These are phyloP conservation scores for Drosophila cracens DNA, from an alignment of 2,888 invertebrate genomes.

Conservation along the genomic window DNA sequence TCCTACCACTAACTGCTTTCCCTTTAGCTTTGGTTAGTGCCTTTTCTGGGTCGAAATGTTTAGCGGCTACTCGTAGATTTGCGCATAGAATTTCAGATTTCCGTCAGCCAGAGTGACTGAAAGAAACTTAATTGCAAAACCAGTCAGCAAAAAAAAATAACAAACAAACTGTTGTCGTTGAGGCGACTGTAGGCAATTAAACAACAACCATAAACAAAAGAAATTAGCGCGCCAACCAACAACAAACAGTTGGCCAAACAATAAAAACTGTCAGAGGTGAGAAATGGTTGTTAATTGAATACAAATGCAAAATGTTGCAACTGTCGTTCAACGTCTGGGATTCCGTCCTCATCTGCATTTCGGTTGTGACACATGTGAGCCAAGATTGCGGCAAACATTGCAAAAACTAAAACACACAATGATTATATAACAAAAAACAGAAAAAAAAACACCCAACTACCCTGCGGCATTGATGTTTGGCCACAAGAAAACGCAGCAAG, in stretches of 20 bases:
- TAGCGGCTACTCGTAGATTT: conserved; percentile 51
- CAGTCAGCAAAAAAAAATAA: conserved; percentile 37
- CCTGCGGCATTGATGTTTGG: conserved; percentile 53
- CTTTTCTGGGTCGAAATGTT: conserved; percentile 72
- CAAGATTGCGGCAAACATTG: conserved; percentile 50
- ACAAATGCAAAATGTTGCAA: conserved; percentile 62
- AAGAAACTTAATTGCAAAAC: conserved; percentile 64
- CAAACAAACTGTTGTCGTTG: conserved; percentile 20
- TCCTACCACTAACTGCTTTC: conserved; percentile 48
- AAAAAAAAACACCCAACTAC: conserved; percentile 21
- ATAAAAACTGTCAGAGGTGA: conserved; percentile 60
- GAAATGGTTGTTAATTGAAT: conserved; percentile 77
- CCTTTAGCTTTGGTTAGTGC: conserved; percentile 42
- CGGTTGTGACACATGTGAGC: conserved; percentile 64
- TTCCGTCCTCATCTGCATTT: conserved; percentile 29
- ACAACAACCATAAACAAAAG: conserved; percentile 55
- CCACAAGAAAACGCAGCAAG: conserved; percentile 32
- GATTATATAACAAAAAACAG: conserved; percentile 62
- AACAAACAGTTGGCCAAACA: conserved; percentile 17
- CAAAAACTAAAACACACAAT: conserved; percentile 38
- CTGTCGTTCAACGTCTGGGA: conserved; percentile 10
- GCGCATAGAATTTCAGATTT: conserved; percentile 54
- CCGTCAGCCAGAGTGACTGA: conserved; percentile 41
- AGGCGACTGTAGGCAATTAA: conserved; percentile 55
- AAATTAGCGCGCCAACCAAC: conserved; percentile 61